Evolutionary conservation across 30 jellyfish, hydroid and myxozoan species (phyloP).

Genomic region (Aurelia coerulea): DNA sequence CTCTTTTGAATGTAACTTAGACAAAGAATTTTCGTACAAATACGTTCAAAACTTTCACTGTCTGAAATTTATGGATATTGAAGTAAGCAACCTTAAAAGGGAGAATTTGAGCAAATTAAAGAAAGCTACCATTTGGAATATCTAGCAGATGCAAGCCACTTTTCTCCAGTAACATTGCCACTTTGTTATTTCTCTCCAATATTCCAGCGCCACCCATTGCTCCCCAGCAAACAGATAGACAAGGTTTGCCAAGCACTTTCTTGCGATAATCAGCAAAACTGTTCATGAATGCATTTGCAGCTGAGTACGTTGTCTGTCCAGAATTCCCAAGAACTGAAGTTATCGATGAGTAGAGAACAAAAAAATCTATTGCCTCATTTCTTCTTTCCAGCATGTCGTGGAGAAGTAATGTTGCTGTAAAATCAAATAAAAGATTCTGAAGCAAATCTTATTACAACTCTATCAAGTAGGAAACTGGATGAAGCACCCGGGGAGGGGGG

Average conservation of each 20-base stretch:
- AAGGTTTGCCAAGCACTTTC: constrained; percentile 63
- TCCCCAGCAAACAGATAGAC: constrained; percentile 81
- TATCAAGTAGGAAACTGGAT: too few species aligned
- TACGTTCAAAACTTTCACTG: too few species aligned
- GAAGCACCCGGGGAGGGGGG: too few species aligned
- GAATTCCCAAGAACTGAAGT: constrained; percentile 68
- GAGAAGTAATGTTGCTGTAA: constrained; percentile 42
- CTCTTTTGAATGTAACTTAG: too few species aligned
- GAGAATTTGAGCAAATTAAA: background rate
- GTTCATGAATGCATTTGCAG: constrained; percentile 81
- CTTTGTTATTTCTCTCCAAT: constrained; percentile 60
- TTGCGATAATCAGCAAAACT: constrained; percentile 71
- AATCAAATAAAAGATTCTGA: too few species aligned
- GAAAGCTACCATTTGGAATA: constrained; percentile 55
- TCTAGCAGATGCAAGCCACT: constrained; percentile 65
- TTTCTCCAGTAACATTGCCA: constrained; percentile 56
- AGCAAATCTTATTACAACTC: too few species aligned
- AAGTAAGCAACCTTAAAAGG: background rate
- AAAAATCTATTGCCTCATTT: constrained; percentile 44
- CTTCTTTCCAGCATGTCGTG: constrained; percentile 50
- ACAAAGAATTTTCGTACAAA: too few species aligned
- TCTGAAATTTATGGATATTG: too few species aligned
- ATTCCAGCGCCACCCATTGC: constrained; percentile 87
- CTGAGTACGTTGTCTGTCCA: constrained; percentile 73
- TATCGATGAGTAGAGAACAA: constrained; percentile 67